Percentiles rank a stretch among this genome's conserved stretches.
phyloP scores from a whole-genome alignment of 2,113 vertebrate genomes.

The Delphinus delphis region DNA sequence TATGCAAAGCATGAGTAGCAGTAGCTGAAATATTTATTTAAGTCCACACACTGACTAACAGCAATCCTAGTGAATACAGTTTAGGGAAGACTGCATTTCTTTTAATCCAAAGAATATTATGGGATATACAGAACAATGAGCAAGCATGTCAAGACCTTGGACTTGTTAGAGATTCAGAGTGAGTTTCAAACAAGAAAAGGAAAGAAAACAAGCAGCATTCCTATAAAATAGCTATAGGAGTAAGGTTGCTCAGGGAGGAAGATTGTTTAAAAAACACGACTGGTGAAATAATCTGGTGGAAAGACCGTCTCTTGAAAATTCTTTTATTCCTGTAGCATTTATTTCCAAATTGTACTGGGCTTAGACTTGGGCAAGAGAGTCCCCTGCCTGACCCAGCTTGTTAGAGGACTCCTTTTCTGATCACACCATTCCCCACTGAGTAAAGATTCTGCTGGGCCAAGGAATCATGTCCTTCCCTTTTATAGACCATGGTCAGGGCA shows the following conservation, averaged over 20 bases:
- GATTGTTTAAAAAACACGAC: neutral
- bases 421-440: neutral
- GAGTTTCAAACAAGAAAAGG: slow-evolving; percentile 10
- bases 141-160: neutral
- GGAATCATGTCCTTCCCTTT: neutral
- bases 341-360: neutral
- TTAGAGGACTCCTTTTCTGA: neutral
- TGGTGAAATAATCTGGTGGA: neutral
- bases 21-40: slow-evolving; percentile 5
- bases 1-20: neutral
- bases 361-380: neutral
- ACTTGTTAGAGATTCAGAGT: neutral
- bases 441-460: neutral
- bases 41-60: neutral
- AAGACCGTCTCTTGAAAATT: neutral
- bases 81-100: slow-evolving; percentile 14
- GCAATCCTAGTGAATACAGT: neutral
- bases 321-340: neutral
- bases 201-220: neutral
- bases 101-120: neutral
- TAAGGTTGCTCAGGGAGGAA: neutral
- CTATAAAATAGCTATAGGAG: neutral
- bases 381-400: neutral
- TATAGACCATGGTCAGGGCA: neutral
- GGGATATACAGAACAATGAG: neutral